phyloP scores from a whole-genome alignment of 2,797 vertebrate genomes.

The Vultur gryphus region DNA sequence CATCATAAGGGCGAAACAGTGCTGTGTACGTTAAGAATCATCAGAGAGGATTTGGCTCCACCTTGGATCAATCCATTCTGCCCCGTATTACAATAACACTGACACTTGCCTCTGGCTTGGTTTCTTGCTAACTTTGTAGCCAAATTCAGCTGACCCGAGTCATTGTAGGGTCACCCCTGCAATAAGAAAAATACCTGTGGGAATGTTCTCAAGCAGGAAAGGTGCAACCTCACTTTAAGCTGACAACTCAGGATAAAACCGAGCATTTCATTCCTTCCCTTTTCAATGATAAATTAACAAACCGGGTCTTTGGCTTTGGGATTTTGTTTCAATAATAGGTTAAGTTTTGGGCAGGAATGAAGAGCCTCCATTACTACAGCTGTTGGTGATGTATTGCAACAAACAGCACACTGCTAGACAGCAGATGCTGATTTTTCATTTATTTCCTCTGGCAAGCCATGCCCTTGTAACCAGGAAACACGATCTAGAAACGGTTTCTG shows the following conservation, averaged over 20 bases:
- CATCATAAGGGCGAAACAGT: neutral
- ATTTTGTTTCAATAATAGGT: neutral
- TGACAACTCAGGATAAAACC: neutral
- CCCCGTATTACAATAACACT: neutral
- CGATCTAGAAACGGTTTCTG: neutral
- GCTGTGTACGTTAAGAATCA: accelerated
- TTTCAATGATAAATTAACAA: neutral
- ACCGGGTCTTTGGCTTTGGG: neutral
- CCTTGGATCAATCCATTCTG: neutral
- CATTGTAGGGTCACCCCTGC: neutral
- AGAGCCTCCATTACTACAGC: neutral
- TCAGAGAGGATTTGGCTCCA: neutral
- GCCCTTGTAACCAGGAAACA: neutral
- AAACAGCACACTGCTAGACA: neutral
- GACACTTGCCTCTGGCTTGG: neutral
- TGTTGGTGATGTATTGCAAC: neutral
- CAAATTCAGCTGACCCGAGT: neutral
- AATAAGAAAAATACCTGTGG: neutral
- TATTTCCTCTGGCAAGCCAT: neutral
- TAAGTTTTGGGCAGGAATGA: neutral
- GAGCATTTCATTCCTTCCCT: neutral
- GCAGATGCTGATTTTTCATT: neutral
- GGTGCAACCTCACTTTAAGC: neutral
- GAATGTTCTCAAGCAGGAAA: neutral
- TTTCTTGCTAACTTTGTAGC: neutral